Evolutionary conservation across 2,797 vertebrate genomes (phyloP).

Genomic region (Eulemur mongoz): DNA sequence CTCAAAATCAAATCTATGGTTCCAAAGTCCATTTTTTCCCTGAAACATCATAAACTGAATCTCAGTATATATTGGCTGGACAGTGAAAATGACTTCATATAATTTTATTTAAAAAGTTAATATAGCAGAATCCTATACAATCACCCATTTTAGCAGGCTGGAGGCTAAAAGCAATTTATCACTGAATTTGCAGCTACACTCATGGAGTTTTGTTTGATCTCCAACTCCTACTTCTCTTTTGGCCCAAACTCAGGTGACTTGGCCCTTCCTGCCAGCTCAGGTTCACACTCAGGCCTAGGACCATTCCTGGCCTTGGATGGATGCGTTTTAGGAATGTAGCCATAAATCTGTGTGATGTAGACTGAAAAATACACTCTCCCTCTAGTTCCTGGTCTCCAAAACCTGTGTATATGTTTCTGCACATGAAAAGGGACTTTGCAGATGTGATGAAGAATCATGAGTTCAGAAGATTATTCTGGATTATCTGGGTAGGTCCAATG

Average conservation of each 20-base stretch:
- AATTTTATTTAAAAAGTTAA: conserved; percentile 66
- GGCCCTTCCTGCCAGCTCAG: neutral
- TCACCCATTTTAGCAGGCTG: neutral
- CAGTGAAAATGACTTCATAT: conserved; percentile 34
- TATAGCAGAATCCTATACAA: conserved; percentile 16
- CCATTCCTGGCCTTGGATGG: neutral
- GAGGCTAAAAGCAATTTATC: conserved; percentile 14
- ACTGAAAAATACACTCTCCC: neutral
- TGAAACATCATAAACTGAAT: neutral
- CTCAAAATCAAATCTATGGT: neutral
- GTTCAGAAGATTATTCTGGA: neutral
- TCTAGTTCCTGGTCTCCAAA: neutral
- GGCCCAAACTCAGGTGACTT: neutral
- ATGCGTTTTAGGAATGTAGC: neutral
- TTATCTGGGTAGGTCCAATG: neutral
- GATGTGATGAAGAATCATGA: neutral
- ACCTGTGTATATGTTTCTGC: neutral
- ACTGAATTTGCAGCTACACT: neutral
- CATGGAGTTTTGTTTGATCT: neutral
- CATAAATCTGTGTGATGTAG: neutral
- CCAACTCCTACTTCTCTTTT: neutral
- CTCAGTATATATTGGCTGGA: neutral
- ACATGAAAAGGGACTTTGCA: neutral
- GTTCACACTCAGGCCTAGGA: neutral
- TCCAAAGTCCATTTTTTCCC: neutral